Evolutionary conservation across 2,888 invertebrate genomes (phyloP), one percentile per base, ranked within the genome.

Genomic region (Netelia melanura): DNA sequence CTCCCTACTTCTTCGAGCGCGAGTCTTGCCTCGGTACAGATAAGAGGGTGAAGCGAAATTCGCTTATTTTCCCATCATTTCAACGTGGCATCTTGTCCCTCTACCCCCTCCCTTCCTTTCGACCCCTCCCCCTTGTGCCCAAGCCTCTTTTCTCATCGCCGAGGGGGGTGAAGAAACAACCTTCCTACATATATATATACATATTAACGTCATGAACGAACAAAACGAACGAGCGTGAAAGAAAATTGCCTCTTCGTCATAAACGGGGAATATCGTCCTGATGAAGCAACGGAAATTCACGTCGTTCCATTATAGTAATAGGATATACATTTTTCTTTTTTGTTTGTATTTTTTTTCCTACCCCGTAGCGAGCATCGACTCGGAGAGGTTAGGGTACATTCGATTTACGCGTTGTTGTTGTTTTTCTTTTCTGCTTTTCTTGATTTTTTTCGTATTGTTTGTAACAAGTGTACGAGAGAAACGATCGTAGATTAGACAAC

Each of bases 21-120:
- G 52, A 62, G 83, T 84, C 81, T 78, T 76, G 67, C 81, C 81
- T 81, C 82, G 65, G 64, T 75, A 84, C 54, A 84, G 86, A 87
- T 87, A 88, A 87, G 87, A 89, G 89, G 89, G 88, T 86, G 89
- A 89, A 90, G 89, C 91, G 90, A 93, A 93, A 93, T 93, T 92
- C 91, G 92, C 92, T 93, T 93, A 93, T 93, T 93, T 93, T 93
- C 91, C 88, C 93, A 93, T 93, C 93, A 91, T 90, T 90, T 90
- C 90, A 88, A 87, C 92, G 90, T 90, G 91, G 92, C 93, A 92
- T 93, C 93, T 93, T 92, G 92, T 92, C 91, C 87, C 79, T 61
- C 43, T n/a, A 10, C 48, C 62, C 44, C 48, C 14, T 43, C 61
- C 48, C 25, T 3, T 1, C 64, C 30, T 17, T 3, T 25, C 25